phyloP scores from a whole-genome alignment of 1,140 invertebrate species.

The Ceratosolen solmsi region DNA sequence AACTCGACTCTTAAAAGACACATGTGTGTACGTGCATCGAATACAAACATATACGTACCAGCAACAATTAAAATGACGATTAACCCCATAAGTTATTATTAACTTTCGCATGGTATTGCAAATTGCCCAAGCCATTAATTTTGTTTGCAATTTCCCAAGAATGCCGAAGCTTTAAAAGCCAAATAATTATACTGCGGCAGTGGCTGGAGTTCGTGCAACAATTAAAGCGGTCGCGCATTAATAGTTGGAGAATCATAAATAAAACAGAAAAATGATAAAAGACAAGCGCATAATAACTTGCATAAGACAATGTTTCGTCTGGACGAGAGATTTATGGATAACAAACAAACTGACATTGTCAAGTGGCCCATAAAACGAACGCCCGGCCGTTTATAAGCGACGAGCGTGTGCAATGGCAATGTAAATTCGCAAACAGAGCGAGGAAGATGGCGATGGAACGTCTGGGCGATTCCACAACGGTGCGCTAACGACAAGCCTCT shows the following conservation, averaged over 20 bases:
- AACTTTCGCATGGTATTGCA: neutral
- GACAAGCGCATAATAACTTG: neutral
- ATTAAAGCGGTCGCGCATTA: neutral
- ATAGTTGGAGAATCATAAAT: neutral
- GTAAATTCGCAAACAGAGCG: conserved; percentile 20
- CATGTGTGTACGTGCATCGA: conserved; percentile 8
- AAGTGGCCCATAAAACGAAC: neutral
- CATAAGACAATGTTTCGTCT: neutral
- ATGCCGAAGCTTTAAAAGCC: neutral
- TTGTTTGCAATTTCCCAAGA: neutral
- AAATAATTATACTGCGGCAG: neutral
- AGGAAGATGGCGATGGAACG: neutral
- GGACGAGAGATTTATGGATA: conserved; percentile 4
- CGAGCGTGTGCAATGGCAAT: conserved; percentile 2
- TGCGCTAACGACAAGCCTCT: too few species aligned
- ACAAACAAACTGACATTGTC: neutral
- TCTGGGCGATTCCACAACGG: neutral
- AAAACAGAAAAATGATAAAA: neutral
- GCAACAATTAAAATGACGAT: neutral
- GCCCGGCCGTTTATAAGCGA: neutral
- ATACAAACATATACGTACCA: conserved; percentile 18
- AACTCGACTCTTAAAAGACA: too few species aligned
- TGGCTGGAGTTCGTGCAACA: neutral
- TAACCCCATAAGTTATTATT: neutral
- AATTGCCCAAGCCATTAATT: neutral